A percentile compares a stretch with the other conserved stretches of the same genome.
Evolutionary conservation across 2,888 invertebrate species (phyloP).

Genomic region (Eristalis arbustorum): DNA sequence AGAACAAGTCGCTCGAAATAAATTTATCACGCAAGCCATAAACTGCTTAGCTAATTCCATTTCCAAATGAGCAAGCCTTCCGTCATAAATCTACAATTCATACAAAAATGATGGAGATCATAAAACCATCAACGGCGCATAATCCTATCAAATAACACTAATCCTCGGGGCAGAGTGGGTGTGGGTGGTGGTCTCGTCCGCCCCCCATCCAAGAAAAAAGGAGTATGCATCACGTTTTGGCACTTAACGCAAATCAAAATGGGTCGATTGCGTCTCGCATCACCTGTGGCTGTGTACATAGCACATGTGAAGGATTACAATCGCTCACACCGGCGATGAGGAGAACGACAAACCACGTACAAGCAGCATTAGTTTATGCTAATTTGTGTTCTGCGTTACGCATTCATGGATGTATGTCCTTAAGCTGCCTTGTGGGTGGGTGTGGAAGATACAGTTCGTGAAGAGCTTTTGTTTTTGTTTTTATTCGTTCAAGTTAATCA

Average conservation of each 20-base stretch:
- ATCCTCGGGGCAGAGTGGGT: background rate
- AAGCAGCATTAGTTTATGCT: background rate
- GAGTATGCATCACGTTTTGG: background rate
- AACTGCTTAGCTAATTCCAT: background rate
- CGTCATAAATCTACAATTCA: background rate
- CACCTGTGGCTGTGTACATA: background rate
- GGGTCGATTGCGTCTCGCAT: background rate
- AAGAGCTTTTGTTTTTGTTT: background rate
- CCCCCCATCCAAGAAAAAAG: background rate
- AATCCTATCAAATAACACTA: background rate
- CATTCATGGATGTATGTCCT: background rate
- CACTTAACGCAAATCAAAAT: constrained; percentile 3
- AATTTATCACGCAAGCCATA: background rate
- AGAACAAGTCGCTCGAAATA: background rate
- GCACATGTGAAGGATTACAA: background rate
- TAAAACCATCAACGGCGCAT: constrained; percentile 12
- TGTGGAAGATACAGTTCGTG: background rate
- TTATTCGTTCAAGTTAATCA: constrained; percentile 8
- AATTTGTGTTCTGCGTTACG: background rate
- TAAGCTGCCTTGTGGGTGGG: background rate
- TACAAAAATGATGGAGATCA: background rate
- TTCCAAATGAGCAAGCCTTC: background rate
- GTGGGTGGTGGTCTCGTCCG: too few relatives aligned
- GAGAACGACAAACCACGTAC: background rate
- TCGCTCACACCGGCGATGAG: background rate